A percentile compares a stretch with the other conserved stretches of the same genome.
These are phyloP conservation scores for Pollimyrus isidori DNA, from an alignment of 2,113 vertebrate species.

Conservation along the genomic window DNA sequence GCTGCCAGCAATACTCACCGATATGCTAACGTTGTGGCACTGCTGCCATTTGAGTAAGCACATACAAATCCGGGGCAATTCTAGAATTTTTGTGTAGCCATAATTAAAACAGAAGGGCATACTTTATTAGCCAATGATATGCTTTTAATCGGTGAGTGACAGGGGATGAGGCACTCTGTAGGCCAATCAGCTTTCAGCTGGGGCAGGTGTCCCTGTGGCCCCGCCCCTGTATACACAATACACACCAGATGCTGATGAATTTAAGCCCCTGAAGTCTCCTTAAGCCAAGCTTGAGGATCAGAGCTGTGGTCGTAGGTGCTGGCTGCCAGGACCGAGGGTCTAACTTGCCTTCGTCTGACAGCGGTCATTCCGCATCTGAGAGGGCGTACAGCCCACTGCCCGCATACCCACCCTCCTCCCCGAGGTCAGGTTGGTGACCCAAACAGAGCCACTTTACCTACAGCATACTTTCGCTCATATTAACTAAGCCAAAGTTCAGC, in stretches of 20 bases:
- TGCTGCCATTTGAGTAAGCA: background rate
- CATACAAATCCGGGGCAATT: background rate
- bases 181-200: background rate
- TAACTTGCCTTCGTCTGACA: background rate
- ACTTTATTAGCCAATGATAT: background rate
- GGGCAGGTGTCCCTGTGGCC: background rate
- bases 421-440: background rate
- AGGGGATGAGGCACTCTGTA: background rate
- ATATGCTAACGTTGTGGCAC: background rate
- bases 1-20: background rate
- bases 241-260: background rate
- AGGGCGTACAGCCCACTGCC: background rate
- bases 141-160: background rate
- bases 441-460: background rate
- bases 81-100: background rate
- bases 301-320: background rate
- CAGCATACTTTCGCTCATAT: background rate
- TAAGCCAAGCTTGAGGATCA: background rate
- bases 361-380: background rate
- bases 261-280: background rate
- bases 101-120: background rate
- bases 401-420: background rate
- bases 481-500: conserved; percentile 89
- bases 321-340: background rate
- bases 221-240: background rate